Percentiles rank a stretch among this genome's conserved stretches.
phyloP scores from a whole-genome alignment of 2,113 vertebrate genomes.

The Mastomys coucha region DNA sequence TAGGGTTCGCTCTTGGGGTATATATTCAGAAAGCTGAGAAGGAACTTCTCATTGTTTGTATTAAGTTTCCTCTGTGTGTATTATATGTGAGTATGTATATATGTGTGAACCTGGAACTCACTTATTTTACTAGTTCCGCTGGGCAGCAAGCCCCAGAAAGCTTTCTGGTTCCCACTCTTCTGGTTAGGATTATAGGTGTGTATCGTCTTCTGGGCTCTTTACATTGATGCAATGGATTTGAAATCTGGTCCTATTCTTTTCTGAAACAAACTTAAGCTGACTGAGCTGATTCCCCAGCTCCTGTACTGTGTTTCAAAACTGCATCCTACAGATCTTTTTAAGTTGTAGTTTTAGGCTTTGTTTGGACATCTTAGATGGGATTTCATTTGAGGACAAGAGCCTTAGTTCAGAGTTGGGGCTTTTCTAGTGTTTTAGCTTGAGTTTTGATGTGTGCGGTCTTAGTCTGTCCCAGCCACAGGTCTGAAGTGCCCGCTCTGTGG shows the following conservation, averaged over 20 bases:
- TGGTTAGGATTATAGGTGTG: not conserved
- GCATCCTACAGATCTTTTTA: not conserved
- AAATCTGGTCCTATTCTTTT: not conserved
- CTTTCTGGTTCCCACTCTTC: not conserved
- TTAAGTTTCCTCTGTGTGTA: not conserved
- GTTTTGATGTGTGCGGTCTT: not conserved
- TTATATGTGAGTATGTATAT: not conserved
- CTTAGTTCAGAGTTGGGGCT: not conserved
- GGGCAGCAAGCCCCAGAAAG: not conserved
- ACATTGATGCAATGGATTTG: not conserved
- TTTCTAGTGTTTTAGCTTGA: not conserved
- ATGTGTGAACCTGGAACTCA: not conserved
- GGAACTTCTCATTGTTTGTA: not conserved
- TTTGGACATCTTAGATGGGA: not conserved
- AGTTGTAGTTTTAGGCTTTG: slow-evolving; percentile 31
- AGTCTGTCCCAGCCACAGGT: not conserved
- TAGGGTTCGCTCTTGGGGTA: not conserved
- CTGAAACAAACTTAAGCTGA: not conserved
- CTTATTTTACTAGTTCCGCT: not conserved
- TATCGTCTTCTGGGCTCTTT: not conserved
- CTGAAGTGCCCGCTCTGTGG: not conserved
- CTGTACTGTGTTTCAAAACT: not conserved
- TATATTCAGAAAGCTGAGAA: not conserved
- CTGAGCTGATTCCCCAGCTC: not conserved
- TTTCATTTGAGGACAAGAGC: not conserved